Evolutionary conservation across 2,113 vertebrate genomes (phyloP).

Genomic region (Gila orcuttii): DNA sequence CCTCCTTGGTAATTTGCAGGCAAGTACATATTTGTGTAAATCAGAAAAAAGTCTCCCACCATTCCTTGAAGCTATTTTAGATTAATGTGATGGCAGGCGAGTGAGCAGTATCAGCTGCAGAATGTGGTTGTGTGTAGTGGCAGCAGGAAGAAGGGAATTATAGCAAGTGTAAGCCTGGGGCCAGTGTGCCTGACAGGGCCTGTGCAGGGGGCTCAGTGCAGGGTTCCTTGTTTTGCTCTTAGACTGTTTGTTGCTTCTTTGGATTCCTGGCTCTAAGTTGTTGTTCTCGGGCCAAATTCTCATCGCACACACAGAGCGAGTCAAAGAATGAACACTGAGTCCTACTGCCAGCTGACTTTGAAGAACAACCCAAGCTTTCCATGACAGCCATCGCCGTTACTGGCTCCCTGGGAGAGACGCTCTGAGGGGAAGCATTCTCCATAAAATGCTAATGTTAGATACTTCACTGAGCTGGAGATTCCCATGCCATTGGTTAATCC

Average conservation of each 20-base stretch:
- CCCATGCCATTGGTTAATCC: constrained; percentile 23
- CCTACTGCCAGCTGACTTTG: constrained; percentile 70
- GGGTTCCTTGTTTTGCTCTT: constrained; percentile 59
- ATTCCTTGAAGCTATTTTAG: constrained; percentile 14
- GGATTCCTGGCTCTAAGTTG: constrained; percentile 64
- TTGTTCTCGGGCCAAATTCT: constrained; percentile 67
- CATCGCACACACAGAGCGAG: constrained; percentile 67
- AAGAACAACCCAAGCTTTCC: constrained; percentile 67
- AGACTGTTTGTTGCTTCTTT: constrained; percentile 60
- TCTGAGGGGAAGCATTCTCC: not conserved
- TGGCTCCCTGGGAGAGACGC: constrained; percentile 36
- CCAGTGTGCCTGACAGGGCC: constrained; percentile 23
- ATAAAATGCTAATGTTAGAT: constrained; percentile 35
- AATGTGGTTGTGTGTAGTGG: constrained; percentile 15
- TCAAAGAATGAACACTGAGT: constrained; percentile 65
- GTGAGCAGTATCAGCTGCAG: constrained; percentile 21
- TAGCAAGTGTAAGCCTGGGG: constrained; percentile 35
- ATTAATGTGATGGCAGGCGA: constrained; percentile 10
- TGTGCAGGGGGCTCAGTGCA: constrained; percentile 46
- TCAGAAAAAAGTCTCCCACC: not conserved
- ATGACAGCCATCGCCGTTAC: constrained; percentile 63
- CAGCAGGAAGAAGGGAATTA: constrained; percentile 20
- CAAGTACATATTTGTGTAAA: constrained; percentile 28
- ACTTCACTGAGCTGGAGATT: constrained; percentile 27
- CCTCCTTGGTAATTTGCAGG: constrained; percentile 8